Percentiles rank a stretch among this genome's conserved stretches.
phyloP scores from a whole-genome alignment of 2,113 vertebrate genomes.

The Nibea albiflora region DNA sequence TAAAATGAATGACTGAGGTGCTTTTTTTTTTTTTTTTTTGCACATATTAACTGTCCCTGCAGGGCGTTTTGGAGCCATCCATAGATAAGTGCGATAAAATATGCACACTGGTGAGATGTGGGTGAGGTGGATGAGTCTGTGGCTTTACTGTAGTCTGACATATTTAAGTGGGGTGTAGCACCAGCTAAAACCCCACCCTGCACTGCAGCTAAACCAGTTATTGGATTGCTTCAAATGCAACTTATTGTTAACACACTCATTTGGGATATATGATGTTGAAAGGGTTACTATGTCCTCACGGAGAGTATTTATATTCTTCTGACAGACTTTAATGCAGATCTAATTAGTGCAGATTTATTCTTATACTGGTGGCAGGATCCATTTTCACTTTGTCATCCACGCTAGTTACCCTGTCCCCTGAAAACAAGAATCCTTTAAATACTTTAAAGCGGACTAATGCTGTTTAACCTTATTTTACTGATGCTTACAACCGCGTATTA shows the following conservation, averaged over 20 bases:
- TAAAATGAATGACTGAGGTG: slow-evolving; percentile 41
- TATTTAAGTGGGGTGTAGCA: neutral
- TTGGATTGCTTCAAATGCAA: slow-evolving; percentile 22
- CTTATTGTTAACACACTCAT: slow-evolving; percentile 11
- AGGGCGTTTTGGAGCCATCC: slow-evolving; percentile 13
- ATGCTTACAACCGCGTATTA: slow-evolving; percentile 24
- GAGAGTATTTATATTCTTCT: slow-evolving; percentile 28
- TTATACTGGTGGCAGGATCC: slow-evolving; percentile 44
- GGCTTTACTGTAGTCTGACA: neutral
- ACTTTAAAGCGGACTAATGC: neutral
- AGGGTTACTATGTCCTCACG: slow-evolving; percentile 20
- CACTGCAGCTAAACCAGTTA: neutral
- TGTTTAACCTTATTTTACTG: slow-evolving; percentile 20
- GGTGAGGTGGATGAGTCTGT: neutral
- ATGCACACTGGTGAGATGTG: slow-evolving; percentile 22
- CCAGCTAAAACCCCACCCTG: slow-evolving; percentile 11
- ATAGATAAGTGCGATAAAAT: slow-evolving; percentile 42
- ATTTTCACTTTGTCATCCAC: slow-evolving; percentile 33
- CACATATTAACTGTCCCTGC: slow-evolving; percentile 32
- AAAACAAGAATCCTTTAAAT: slow-evolving; percentile 9
- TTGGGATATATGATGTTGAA: slow-evolving; percentile 5
- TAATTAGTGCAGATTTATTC: slow-evolving; percentile 75
- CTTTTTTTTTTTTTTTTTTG: slow-evolving; percentile 5
- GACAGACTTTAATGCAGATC: slow-evolving; percentile 41
- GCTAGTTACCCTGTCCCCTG: slow-evolving; percentile 17